Evolutionary conservation across 2,888 invertebrate genomes (phyloP).

Genomic region (Achlya flavicornis): DNA sequence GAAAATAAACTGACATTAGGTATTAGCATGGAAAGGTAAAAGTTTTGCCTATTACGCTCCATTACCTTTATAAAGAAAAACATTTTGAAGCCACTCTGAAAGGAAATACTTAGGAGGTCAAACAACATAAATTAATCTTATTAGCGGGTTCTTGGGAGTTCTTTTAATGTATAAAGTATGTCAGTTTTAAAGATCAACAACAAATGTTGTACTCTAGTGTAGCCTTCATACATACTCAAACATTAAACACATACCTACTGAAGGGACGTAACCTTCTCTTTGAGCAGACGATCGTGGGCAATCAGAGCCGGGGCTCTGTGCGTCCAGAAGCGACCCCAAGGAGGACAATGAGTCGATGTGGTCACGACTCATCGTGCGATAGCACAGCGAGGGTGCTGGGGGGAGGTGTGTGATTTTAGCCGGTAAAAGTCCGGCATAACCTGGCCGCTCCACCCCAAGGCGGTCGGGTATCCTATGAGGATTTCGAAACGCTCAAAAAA

Average conservation of each 20-base stretch:
- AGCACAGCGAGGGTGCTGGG: too few species aligned
- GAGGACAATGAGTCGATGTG: too few species aligned
- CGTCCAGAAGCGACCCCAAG: too few species aligned
- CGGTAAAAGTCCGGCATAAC: too few species aligned
- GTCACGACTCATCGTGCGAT: too few species aligned
- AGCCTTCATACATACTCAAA: not conserved
- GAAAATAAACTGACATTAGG: not conserved
- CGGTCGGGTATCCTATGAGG: too few species aligned
- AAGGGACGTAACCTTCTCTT: not conserved
- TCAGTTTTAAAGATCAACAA: not conserved
- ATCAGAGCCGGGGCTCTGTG: too few species aligned
- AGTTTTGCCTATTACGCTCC: not conserved
- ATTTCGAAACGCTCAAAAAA: too few species aligned
- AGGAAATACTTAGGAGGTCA: not conserved
- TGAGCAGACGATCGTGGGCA: too few species aligned
- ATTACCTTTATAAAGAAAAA: not conserved
- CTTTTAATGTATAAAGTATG: not conserved
- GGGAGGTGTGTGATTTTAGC: too few species aligned
- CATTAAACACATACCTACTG: not conserved
- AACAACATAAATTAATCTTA: not conserved
- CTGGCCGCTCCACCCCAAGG: too few species aligned
- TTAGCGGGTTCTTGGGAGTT: not conserved
- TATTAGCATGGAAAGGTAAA: not conserved
- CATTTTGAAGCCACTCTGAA: not conserved
- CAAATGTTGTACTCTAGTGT: not conserved